phyloP scores from a whole-genome alignment of 2,113 vertebrate species.

The Myrmecobius fasciatus region DNA sequence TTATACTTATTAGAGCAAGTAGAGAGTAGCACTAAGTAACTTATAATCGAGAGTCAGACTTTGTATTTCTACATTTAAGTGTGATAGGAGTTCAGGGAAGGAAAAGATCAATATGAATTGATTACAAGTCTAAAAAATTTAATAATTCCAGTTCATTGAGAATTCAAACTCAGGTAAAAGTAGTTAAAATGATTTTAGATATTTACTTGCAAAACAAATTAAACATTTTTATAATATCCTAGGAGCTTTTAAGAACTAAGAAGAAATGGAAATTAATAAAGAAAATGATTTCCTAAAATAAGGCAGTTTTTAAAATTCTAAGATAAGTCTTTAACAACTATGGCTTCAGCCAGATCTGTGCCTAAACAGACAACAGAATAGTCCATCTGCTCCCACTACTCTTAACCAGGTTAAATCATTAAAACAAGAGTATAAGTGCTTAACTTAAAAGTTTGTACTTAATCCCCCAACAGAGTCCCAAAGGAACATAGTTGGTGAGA shows the following conservation, averaged over 20 bases:
- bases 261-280: not conserved
- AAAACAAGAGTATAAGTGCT: slow-evolving; percentile 6
- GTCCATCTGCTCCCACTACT: not conserved
- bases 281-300: slow-evolving; percentile 11
- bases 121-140: not conserved
- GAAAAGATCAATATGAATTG: not conserved
- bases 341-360: slow-evolving; percentile 4
- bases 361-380: not conserved
- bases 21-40: not conserved
- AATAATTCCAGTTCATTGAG: not conserved
- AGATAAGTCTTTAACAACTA: not conserved
- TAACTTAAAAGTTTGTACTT: not conserved
- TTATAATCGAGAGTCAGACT: not conserved
- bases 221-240: slow-evolving; percentile 17
- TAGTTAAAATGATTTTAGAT: slow-evolving; percentile 26
- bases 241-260: not conserved
- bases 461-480: not conserved
- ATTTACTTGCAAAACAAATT: slow-evolving; percentile 24
- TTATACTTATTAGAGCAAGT: slow-evolving; percentile 6
- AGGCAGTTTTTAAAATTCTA: slow-evolving; percentile 20
- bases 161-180: slow-evolving; percentile 1
- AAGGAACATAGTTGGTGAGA: not conserved
- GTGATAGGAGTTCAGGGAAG: slow-evolving; percentile 16
- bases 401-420: not conserved
- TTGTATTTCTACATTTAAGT: slow-evolving; percentile 9